phyloP scores from a whole-genome alignment of 64 coral and sea anemone genomes.

The Catalaphyllia jardinei region DNA sequence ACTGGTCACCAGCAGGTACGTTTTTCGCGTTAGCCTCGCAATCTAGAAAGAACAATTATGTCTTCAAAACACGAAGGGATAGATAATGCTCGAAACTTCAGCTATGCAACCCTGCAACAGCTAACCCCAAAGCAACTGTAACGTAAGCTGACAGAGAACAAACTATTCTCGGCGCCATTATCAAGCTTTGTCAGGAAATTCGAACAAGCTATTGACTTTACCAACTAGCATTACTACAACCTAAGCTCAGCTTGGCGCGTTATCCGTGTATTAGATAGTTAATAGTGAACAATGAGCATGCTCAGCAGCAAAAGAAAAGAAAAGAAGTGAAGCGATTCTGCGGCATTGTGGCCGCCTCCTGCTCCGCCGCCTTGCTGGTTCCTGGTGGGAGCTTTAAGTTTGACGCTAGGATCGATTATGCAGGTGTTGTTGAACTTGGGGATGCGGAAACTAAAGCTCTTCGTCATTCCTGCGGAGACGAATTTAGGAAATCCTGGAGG shows the following conservation, averaged over 20 bases:
- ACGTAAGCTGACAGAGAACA: no score
- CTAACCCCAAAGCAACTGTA: no score
- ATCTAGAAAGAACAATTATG: no score
- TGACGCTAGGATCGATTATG: conserved; percentile 33
- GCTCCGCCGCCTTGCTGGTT: background rate
- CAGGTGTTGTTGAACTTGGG: conserved; percentile 3
- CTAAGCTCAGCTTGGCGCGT: background rate
- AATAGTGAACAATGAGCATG: background rate
- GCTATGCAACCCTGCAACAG: no score
- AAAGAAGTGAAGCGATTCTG: conserved; percentile 7
- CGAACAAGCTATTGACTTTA: no score
- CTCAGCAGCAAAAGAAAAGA: conserved; percentile 1
- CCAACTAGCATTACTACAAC: background rate
- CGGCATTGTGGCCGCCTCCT: background rate
- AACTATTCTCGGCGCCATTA: no score
- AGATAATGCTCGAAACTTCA: no score
- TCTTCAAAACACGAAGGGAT: no score
- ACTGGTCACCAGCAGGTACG: no score
- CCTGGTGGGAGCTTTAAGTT: background rate
- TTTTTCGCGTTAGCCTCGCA: no score
- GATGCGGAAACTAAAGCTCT: conserved; percentile 12
- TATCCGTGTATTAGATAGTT: background rate
- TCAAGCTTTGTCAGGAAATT: no score
- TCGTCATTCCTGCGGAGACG: background rate
- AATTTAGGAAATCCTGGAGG: conserved; percentile 10